Conservation (phyloP, 2,113 vertebrate genomes). For the Anhinga rufa region DNA sequence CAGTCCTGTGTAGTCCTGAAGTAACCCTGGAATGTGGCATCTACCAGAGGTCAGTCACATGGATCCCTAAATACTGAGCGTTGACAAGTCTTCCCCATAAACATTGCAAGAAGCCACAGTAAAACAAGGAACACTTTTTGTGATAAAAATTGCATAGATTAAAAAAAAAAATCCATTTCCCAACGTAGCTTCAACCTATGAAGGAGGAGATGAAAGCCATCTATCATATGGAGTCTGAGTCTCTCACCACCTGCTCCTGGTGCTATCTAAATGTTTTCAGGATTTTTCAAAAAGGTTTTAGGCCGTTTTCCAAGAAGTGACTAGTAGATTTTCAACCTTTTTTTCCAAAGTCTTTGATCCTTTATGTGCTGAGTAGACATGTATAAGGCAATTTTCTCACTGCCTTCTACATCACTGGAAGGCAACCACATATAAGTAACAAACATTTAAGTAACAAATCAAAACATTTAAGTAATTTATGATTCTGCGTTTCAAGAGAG, state of each 20-base stretch:
- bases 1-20: neutral
- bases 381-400: neutral
- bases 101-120: neutral
- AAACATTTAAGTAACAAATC: neutral
- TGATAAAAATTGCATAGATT: neutral
- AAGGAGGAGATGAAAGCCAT: neutral
- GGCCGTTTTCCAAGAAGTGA: neutral
- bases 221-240: neutral
- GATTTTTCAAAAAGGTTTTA: neutral
- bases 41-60: neutral
- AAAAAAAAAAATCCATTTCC: neutral
- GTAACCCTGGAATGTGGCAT: neutral
- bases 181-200: neutral
- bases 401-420: neutral
- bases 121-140: neutral
- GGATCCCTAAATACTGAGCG: neutral
- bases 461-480: neutral
- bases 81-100: neutral
- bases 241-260: neutral
- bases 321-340: neutral
- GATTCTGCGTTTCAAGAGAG: neutral
- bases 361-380: neutral
- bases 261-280: neutral
- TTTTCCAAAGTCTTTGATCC: neutral
- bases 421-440: neutral